Evolutionary conservation across 1,140 invertebrate species (phyloP).

Genomic region (Drosophila rhopaloa): DNA sequence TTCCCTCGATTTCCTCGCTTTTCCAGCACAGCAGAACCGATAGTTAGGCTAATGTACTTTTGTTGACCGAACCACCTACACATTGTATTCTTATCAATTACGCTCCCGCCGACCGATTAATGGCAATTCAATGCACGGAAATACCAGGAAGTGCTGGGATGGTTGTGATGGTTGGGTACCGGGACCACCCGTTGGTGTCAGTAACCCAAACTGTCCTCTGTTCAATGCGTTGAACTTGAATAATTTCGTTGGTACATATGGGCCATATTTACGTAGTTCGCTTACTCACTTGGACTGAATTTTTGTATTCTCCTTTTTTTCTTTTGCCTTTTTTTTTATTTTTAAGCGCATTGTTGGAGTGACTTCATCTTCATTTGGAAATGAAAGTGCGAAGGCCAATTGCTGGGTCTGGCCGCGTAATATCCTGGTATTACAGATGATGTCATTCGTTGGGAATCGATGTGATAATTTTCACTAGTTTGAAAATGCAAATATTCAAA

Average conservation of each 20-base stretch:
- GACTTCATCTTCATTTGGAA: slow-evolving; percentile 74
- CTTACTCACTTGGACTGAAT: slow-evolving; percentile 63
- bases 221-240: slow-evolving; percentile 78
- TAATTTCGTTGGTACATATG: slow-evolving; percentile 32
- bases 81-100: slow-evolving; percentile 72
- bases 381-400: slow-evolving; percentile 56
- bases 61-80: slow-evolving; percentile 32
- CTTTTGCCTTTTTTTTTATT: slow-evolving; percentile 7
- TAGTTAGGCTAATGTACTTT: slow-evolving; percentile 73
- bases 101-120: slow-evolving; percentile 37
- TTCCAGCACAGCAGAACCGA: neutral
- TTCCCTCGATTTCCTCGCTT: slow-evolving; percentile 3
- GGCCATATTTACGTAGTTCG: slow-evolving; percentile 37
- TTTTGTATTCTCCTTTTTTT: slow-evolving; percentile 16
- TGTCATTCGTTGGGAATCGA: slow-evolving; percentile 14
- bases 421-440: slow-evolving; percentile 42
- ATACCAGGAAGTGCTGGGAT: slow-evolving; percentile 37
- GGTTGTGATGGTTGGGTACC: slow-evolving; percentile 9
- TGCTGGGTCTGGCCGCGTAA: slow-evolving; percentile 12
- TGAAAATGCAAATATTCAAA: slow-evolving; percentile 10
- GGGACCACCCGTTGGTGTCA: slow-evolving; percentile 59
- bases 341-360: slow-evolving; percentile 46
- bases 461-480: slow-evolving; percentile 8
- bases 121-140: slow-evolving; percentile 44
- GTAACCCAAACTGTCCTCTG: slow-evolving; percentile 70